Evolutionary conservation across 1,140 invertebrate genomes (phyloP), one percentile per base, ranked within the genome.

Genomic region (Drosophila grimshawi): DNA sequence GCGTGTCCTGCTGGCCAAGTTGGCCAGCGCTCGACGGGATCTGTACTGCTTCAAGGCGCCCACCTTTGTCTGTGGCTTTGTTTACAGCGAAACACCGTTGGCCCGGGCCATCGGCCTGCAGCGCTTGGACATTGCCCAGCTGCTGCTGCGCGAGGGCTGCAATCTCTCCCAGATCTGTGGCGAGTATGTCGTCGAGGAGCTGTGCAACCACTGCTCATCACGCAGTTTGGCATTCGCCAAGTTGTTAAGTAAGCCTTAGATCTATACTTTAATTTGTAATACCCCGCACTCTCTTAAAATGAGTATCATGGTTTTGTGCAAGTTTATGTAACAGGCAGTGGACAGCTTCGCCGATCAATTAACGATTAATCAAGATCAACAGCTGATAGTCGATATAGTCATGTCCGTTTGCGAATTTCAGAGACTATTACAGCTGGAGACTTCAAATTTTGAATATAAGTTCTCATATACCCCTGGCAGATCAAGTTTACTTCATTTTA

Each of bases 71-170:
- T 91, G 86, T 32, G 83, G 85, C 5, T 61, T 82, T 8, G 68
- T 93, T 27, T 93, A 92, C 43, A 92, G 94, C 7, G 94, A 93
- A 39, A 93, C 94, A 3, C 94, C 94, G 0, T 61, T 94, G 57
- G 92, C 93, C 11, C 78, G 92, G 30, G 93, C 94, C 33, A 88
- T 94, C 11, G 79, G 93, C 37, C 45, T 93, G 35, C 90, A 93
- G 27, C 93, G 93, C 45, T 73, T 92, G 56, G 78, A 91, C 11
- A 80, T 93, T 35, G 94, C 93, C 0, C 92, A 92, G 37, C 69
- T 93, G 30, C 81, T 94, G 4, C 86, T 94, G 6, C 86, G 92
- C 2, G 92, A 94, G 57, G 94, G 94, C 49, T 92, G 93, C 55
- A 91, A 94, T 75, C 79, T 93, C 3, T 91, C 90, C 5, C 90